Percentiles rank a stretch among this genome's conserved stretches.
Conservation (phyloP, 1,140 invertebrate genomes). For the Hypsibius dujardini region DNA sequence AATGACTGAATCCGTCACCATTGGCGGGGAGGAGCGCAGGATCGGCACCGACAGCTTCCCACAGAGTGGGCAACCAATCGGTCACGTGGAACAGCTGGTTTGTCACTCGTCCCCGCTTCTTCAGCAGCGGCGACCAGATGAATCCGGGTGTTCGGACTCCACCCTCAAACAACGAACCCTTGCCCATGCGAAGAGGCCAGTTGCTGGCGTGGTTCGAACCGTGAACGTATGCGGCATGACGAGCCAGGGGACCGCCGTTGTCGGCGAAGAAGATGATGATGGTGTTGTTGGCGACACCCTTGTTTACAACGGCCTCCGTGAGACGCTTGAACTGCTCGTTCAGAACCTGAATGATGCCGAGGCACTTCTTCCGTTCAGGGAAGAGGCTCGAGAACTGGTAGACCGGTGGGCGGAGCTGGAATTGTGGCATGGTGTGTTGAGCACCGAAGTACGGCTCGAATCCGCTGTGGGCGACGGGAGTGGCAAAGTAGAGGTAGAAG, state of each 20-base stretch:
- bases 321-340: slow-evolving; percentile 66
- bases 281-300: slow-evolving; percentile 52
- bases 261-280: slow-evolving; percentile 67
- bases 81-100: slow-evolving; percentile 56
- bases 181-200: slow-evolving; percentile 53
- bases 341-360: slow-evolving; percentile 37
- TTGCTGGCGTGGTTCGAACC: slow-evolving; percentile 61
- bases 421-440: slow-evolving; percentile 29
- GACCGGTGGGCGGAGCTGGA: slow-evolving; percentile 21
- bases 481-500: slow-evolving; percentile 7
- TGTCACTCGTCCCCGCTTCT: slow-evolving; percentile 38
- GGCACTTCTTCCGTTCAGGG: neutral
- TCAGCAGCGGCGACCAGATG: slow-evolving; percentile 55
- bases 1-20: slow-evolving; percentile 27
- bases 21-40: slow-evolving; percentile 24
- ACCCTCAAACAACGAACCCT: slow-evolving; percentile 71
- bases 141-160: slow-evolving; percentile 58
- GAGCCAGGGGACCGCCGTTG: slow-evolving; percentile 52
- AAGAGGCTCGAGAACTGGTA: neutral
- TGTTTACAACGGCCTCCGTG: slow-evolving; percentile 45
- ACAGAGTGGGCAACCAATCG: slow-evolving; percentile 75
- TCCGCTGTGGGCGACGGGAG: neutral
- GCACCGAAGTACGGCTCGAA: slow-evolving; percentile 21
- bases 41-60: slow-evolving; percentile 33
- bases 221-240: slow-evolving; percentile 47